phyloP scores from a whole-genome alignment of 2,797 vertebrate species.

The Centropyge bicolor region DNA sequence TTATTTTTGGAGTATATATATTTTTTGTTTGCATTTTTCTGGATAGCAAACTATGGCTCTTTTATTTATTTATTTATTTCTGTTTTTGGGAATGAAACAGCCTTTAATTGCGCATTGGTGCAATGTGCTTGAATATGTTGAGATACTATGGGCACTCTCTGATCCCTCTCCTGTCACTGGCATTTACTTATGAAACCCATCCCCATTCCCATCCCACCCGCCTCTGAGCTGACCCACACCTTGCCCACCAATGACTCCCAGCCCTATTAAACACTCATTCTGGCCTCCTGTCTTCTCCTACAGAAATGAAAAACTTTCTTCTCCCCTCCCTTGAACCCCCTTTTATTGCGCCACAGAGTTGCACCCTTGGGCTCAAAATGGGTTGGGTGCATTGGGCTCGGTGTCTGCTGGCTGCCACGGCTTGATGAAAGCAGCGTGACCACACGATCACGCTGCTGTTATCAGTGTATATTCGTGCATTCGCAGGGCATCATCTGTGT shows the following conservation, averaged over 20 bases:
- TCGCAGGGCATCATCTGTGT: conserved; percentile 73
- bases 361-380: conserved; percentile 53
- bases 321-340: conserved; percentile 17
- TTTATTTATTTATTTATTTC: conserved; percentile 35
- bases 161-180: conserved; percentile 87
- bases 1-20: conserved; percentile 61
- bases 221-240: conserved; percentile 78
- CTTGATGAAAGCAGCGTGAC: conserved; percentile 74
- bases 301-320: conserved; percentile 23
- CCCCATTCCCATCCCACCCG: conserved; percentile 76
- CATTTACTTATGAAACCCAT: conserved; percentile 89
- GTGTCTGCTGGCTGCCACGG: conserved; percentile 76
- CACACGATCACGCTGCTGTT: conserved; percentile 70
- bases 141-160: conserved; percentile 78
- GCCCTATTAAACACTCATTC: conserved; percentile 53
- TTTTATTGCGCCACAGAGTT: conserved; percentile 26
- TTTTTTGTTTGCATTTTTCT: conserved; percentile 63
- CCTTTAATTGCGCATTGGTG: conserved; percentile 77
- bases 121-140: conserved; percentile 82
- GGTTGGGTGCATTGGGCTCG: conserved; percentile 73
- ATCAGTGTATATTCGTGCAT: conserved; percentile 75
- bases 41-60: conserved; percentile 64
- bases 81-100: conserved; percentile 77
- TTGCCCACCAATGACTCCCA: conserved; percentile 66
- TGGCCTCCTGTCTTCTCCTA: conserved; percentile 49